Conservation (phyloP, 2,888 invertebrate genomes). For the Oegoconia quadripuncta region DNA sequence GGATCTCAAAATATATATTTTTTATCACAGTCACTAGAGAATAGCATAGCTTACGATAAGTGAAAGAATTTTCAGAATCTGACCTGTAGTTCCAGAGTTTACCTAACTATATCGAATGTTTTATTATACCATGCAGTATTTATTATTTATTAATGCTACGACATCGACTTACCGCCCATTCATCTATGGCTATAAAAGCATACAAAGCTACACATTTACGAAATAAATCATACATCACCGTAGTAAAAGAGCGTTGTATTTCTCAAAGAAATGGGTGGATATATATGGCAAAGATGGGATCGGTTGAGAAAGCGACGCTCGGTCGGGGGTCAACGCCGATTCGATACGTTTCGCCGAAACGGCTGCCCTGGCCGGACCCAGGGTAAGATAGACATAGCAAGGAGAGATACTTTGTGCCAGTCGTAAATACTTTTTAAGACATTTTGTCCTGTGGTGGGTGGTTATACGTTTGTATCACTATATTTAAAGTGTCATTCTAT, state of each 20-base stretch:
- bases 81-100: too few species aligned
- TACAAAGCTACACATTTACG: background rate
- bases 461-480: too few species aligned
- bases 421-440: too few species aligned
- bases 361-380: constrained; percentile 20
- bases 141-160: too few species aligned
- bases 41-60: too few species aligned
- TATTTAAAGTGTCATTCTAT: too few species aligned
- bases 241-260: constrained; percentile 7
- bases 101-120: too few species aligned
- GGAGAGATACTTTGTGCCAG: background rate
- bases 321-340: constrained; percentile 60
- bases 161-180: background rate
- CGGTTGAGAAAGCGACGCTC: constrained; percentile 64
- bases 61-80: too few species aligned
- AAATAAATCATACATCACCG: constrained; percentile 7
- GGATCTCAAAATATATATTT: too few species aligned
- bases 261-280: constrained; percentile 16
- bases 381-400: background rate
- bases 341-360: constrained; percentile 58
- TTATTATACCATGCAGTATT: too few species aligned
- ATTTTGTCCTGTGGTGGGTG: too few species aligned
- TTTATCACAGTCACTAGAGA: too few species aligned
- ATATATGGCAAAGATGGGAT: constrained; percentile 55
- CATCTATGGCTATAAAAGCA: background rate